Evolutionary conservation across 2,888 invertebrate species (phyloP).

Genomic region (Epiblema foenella): DNA sequence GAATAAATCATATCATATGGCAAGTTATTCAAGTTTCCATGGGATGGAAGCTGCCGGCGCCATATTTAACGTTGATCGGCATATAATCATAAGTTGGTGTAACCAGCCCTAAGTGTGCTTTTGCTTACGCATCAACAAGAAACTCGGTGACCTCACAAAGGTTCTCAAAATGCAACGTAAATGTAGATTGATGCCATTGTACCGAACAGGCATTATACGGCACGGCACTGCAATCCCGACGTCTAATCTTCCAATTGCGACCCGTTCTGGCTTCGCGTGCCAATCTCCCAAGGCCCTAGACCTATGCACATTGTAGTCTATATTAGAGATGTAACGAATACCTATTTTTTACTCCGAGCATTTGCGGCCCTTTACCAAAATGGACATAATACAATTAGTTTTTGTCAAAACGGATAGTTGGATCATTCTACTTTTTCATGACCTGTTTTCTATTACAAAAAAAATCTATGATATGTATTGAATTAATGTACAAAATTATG

Average conservation of each 20-base stretch:
- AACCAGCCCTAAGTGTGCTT: too few species aligned
- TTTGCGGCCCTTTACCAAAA: not conserved
- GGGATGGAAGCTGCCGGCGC: too few species aligned
- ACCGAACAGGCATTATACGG: not conserved
- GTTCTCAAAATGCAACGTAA: not conserved
- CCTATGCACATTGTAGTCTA: constrained; percentile 12
- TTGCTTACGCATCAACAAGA: not conserved
- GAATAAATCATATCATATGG: too few species aligned
- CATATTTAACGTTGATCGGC: too few species aligned
- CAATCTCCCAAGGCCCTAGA: constrained; percentile 27
- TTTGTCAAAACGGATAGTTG: too few species aligned
- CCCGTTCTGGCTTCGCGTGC: constrained; percentile 16
- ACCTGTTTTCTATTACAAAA: too few species aligned
- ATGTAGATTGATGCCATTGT: not conserved
- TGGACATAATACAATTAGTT: too few species aligned
- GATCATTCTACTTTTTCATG: too few species aligned
- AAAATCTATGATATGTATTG: too few species aligned
- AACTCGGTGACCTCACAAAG: not conserved
- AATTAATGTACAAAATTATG: too few species aligned
- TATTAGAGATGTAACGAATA: not conserved
- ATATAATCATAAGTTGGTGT: too few species aligned
- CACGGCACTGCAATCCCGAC: constrained; percentile 20
- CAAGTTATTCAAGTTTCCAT: too few species aligned
- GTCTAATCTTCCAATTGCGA: constrained; percentile 31
- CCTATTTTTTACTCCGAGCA: not conserved